A percentile compares a stretch with the other conserved stretches of the same genome.
Evolutionary conservation across 1,140 invertebrate species (phyloP).

Genomic region (Pentalonia nigronervosa): DNA sequence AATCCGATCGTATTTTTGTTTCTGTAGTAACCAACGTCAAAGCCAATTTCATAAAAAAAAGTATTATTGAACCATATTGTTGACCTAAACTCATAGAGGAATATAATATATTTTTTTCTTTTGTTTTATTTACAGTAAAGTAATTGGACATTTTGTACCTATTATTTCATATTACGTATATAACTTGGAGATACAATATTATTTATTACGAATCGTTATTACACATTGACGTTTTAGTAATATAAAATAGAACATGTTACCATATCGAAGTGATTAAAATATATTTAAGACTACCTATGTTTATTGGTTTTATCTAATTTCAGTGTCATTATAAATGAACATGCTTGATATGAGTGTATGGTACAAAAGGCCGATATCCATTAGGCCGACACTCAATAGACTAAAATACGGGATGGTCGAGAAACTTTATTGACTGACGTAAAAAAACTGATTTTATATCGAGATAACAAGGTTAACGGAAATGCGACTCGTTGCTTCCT

Average conservation of each 20-base stretch:
- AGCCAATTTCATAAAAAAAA: neutral
- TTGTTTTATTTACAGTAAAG: neutral
- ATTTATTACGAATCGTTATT: too few relatives aligned
- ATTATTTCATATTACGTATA: neutral
- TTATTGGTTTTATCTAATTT: neutral
- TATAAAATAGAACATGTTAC: neutral
- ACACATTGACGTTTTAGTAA: neutral
- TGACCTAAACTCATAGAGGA: neutral
- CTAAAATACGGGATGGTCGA: neutral
- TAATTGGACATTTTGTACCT: neutral
- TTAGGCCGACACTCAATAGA: too few relatives aligned
- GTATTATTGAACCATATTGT: neutral
- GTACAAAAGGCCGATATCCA: too few relatives aligned
- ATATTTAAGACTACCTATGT: neutral
- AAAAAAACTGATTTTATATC: neutral
- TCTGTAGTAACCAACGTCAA: neutral
- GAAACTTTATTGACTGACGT: neutral
- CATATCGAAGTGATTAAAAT: too few relatives aligned
- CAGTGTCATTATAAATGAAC: neutral
- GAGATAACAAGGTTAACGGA: neutral
- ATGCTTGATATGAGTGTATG: too few relatives aligned
- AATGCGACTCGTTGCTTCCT: neutral
- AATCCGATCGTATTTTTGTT: neutral
- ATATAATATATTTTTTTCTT: neutral
- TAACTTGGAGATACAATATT: neutral